Evolutionary conservation across 2,888 invertebrate genomes (phyloP).

Genomic region (Strigamia transsilvanica): DNA sequence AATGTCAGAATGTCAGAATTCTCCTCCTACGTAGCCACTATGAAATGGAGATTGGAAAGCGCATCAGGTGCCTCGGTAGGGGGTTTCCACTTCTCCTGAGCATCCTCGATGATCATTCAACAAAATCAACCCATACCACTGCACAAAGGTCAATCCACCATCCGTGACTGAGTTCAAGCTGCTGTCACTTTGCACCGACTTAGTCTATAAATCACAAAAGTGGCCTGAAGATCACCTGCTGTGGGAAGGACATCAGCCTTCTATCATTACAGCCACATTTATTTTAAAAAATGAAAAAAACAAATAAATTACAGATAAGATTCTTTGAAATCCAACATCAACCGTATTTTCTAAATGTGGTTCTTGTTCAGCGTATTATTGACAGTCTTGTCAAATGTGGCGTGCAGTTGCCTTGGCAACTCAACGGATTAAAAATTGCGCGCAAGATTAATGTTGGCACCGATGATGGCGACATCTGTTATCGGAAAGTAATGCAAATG

Average conservation of each 20-base stretch:
- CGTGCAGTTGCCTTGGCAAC: constrained; percentile 6
- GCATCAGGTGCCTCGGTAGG: not conserved
- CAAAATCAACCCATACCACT: constrained; percentile 8
- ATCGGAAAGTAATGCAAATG: constrained; percentile 52
- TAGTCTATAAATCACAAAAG: not conserved
- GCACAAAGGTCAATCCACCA: not conserved
- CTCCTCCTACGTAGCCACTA: not conserved
- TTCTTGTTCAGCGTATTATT: not conserved
- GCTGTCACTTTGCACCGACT: constrained; percentile 3
- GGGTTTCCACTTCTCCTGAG: not conserved
- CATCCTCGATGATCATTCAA: constrained; percentile 3
- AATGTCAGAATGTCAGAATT: not conserved
- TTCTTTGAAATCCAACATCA: not conserved
- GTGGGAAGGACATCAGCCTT: not conserved
- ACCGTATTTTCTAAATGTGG: not conserved
- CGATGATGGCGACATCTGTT: constrained; percentile 52
- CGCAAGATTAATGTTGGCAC: constrained; percentile 42
- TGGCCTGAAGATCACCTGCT: constrained; percentile 1
- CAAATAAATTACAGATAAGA: not conserved
- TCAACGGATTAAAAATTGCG: constrained; percentile 13
- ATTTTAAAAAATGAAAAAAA: not conserved
- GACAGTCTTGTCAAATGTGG: not conserved
- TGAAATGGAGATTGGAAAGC: constrained; percentile 8
- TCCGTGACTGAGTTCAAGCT: constrained; percentile 8
- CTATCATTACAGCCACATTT: not conserved